phyloP scores from a whole-genome alignment of 2,888 invertebrate genomes.

The Chrysomela aeneicollis region DNA sequence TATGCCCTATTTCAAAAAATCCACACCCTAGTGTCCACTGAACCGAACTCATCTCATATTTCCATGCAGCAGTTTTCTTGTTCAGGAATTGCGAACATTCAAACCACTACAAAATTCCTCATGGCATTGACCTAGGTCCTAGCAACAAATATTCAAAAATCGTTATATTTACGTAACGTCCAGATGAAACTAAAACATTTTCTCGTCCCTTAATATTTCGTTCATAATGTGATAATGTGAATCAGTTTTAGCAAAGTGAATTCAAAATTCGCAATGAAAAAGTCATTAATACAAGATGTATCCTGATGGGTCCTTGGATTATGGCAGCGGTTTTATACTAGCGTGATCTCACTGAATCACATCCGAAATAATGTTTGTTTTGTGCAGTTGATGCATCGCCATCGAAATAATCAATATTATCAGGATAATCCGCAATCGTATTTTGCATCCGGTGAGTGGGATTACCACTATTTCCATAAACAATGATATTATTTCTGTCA shows the following conservation, averaged over 20 bases:
- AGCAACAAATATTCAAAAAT: too few species aligned
- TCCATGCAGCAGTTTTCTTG: too few species aligned
- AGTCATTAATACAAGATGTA: not conserved
- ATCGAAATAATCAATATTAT: constrained; percentile 40
- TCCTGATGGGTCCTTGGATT: not conserved
- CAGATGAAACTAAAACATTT: too few species aligned
- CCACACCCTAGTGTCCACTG: too few species aligned
- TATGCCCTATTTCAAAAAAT: too few species aligned
- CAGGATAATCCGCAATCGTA: constrained; percentile 53
- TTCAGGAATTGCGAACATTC: too few species aligned
- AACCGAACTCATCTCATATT: too few species aligned
- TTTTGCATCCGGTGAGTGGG: constrained; percentile 49
- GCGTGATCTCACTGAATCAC: not conserved
- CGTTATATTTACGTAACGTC: too few species aligned
- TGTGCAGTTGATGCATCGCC: not conserved
- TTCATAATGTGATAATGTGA: too few species aligned
- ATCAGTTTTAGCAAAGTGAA: not conserved
- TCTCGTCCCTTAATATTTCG: too few species aligned
- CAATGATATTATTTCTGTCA: constrained; percentile 32
- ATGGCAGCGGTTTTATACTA: not conserved
- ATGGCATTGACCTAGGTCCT: too few species aligned
- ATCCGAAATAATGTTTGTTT: not conserved
- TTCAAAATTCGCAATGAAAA: not conserved
- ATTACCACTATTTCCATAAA: constrained; percentile 50
- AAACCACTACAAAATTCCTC: too few species aligned